Base-by-base conservation (phyloP, 1,140 invertebrate species). In the Bradysia coprophila region DNA sequence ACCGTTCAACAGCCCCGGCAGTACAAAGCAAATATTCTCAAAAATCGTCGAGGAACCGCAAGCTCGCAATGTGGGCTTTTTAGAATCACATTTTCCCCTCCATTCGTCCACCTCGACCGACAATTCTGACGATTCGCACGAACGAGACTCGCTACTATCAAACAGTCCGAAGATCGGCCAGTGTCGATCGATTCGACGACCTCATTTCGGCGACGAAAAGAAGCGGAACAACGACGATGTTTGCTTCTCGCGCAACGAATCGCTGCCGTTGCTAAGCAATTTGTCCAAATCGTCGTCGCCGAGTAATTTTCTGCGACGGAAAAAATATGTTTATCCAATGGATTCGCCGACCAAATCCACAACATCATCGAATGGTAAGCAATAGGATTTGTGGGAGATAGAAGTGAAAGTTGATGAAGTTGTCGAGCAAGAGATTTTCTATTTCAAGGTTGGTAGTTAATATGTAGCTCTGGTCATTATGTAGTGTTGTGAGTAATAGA, bases 181-280 rank as follows among this genome's bases (percentile, higher is more conserved):
- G 39, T 52, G 51, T 21, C 42, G 42, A 15, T 45, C 48, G 9
- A 49, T 54, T 46, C 51, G 54, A 28, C 49, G 54, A n/a, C n/a
- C n/a, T n/a, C n/a, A n/a, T n/a, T 51, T 53, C 18, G 53, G 53
- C 1, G 48, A 49, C 16, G 49, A 53, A 21, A 47, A 52, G 20
- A 59, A 59, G 36, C 52, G 56, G 10, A 48, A 59, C 3, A 59
- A 57, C 23, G 56, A 59, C 40, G 57, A 59, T 46, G 52, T 54
- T 15, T 50, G 57, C 16, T 56, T 57, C 23, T 38, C 54, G n/a
- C 49, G 55, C 38, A 45, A 40, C 41, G 57, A 57, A 11, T 54
- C 59, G 38, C 38, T 57, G 34, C 46, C 52, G 40, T 44, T 49
- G 33, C 38, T 59, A 50, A 49, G 40, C 9, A 38, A 45, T 45